Base-by-base conservation (phyloP, 1,140 invertebrate species). In the Eriocheir sinensis region DNA sequence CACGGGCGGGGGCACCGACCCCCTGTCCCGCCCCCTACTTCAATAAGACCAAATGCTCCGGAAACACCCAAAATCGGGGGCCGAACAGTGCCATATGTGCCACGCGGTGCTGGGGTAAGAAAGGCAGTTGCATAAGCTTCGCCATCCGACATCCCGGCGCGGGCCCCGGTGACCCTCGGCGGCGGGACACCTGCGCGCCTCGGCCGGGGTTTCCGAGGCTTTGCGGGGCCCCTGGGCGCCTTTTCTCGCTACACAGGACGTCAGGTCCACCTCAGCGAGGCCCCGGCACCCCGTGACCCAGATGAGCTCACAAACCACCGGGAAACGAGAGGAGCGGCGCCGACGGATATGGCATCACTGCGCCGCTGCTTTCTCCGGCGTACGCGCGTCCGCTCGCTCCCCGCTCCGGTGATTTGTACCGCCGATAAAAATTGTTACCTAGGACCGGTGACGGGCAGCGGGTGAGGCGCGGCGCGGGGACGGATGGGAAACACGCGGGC, bases 41-140 rank as follows among this genome's bases (percentile, higher is more conserved):
- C 12, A 3, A 21, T 17, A 34, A 21, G 38, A 8, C 2, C n/a
- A 38, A 91, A 72, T 79, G 40, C 27, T 91, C 34, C 15, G 30
- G 89, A 60, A 91, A 91, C 89, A 44, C 30, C 53, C 53, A 41
- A 91, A 91, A 36, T 72, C 60, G 32, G 12, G 48, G 89, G 27
- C 60, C 60, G 30, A 80, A 91, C 41, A 40, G 60, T 41, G 89
- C 89, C 89, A 91, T 91, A 80, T 91, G 89, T 91, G 89, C 60
- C 89, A 91, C 34, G 89, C 89, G 89, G 89, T 79, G 38, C 79
- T 80, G 79, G 89, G 4, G 89, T 53, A 80, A 91, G 89, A 91
- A 60, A 91, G 79, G 60, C 34, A 53, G 38, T 91, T 91, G 89
- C 89, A 91, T 34, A 91, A 91, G 89, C 34, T 91, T 91, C 89